These are phyloP conservation scores for Noctilio leporinus DNA, from an alignment of 2,113 vertebrate genomes.

Conservation along the genomic window DNA sequence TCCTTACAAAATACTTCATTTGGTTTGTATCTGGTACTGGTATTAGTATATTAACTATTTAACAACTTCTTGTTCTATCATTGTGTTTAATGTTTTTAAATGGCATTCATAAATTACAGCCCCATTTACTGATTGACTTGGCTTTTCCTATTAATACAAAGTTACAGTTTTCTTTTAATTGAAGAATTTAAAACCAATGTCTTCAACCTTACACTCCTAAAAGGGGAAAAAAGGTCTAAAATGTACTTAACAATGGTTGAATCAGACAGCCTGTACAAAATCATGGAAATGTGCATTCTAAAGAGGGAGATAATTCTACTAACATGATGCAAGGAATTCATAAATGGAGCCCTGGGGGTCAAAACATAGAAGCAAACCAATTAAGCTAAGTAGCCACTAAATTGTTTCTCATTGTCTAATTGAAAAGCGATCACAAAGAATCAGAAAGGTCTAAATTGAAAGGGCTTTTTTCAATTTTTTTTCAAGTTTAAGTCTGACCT, in stretches of 20 bases:
- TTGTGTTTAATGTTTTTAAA: neutral
- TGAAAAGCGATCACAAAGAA: conserved; percentile 68
- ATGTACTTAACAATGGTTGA: conserved; percentile 38
- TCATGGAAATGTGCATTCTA: conserved; percentile 8
- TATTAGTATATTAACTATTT: neutral
- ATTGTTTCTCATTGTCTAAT: conserved; percentile 72
- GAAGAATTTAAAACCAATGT: neutral
- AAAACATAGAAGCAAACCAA: conserved; percentile 68
- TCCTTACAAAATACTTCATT: neutral
- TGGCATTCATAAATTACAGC: neutral
- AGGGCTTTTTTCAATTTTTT: no score
- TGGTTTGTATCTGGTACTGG: neutral
- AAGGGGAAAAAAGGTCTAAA: neutral
- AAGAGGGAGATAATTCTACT: conserved; percentile 51
- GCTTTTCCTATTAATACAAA: neutral
- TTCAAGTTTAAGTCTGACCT: conserved; percentile 64
- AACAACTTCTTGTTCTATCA: neutral
- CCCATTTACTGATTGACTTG: neutral
- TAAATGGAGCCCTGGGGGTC: conserved; percentile 55
- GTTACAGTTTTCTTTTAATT: neutral
- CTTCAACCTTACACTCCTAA: neutral
- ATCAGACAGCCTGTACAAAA: conserved; percentile 25
- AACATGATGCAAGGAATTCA: conserved; percentile 46
- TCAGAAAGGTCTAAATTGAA: conserved; percentile 63
- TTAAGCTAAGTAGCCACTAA: conserved; percentile 67